Conservation (phyloP, 2,113 vertebrate species). For the Stigmatopora nigra region DNA sequence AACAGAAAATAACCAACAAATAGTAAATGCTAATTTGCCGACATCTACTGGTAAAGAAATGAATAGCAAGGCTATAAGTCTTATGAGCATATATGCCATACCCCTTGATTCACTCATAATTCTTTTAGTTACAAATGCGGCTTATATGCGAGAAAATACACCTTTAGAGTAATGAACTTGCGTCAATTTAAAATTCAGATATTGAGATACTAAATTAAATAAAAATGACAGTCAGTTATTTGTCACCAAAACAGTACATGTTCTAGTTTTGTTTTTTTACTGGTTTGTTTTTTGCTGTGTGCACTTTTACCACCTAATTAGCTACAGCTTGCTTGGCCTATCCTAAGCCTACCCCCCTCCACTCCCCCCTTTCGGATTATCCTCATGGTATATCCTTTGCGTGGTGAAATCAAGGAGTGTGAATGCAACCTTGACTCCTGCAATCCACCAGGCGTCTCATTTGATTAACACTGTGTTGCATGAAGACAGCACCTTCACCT, state of each 20-base stretch:
- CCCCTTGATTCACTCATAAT: no score
- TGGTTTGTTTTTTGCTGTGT: conserved; percentile 32
- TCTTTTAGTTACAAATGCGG: no score
- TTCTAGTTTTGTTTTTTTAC: conserved; percentile 36
- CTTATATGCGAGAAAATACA: background rate
- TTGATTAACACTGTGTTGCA: conserved; percentile 29
- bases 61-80: no score
- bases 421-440: conserved; percentile 19
- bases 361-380: conserved; percentile 2
- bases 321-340: conserved; percentile 13
- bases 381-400: conserved; percentile 8
- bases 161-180: background rate
- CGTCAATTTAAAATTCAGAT: background rate
- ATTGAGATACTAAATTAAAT: background rate
- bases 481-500: conserved; percentile 32
- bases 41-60: no score
- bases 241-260: conserved; percentile 18
- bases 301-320: conserved; percentile 32
- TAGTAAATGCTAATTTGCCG: no score
- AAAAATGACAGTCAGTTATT: conserved; percentile 27
- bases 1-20: no score
- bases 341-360: background rate
- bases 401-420: conserved; percentile 17
- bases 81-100: no score
- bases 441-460: conserved; percentile 20